These are phyloP conservation scores for Coregonus suidteri DNA, from an alignment of 2,797 vertebrate genomes.

Conservation along the genomic window DNA sequence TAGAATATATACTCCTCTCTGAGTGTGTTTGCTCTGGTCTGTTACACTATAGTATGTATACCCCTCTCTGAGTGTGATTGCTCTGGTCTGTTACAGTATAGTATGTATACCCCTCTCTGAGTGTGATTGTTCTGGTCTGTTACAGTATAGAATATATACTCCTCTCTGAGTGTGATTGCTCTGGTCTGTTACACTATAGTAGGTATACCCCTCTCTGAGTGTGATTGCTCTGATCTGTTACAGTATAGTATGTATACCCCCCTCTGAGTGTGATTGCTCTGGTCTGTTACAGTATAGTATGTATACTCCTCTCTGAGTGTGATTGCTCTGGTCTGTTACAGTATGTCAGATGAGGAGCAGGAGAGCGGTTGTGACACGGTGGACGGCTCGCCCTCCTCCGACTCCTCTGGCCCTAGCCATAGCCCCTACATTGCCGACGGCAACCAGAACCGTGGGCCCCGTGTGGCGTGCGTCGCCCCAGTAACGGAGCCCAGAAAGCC, in stretches of 20 bases:
- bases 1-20: not conserved
- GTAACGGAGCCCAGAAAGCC: constrained; percentile 83
- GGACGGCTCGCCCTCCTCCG: constrained; percentile 88
- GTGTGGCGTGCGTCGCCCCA: constrained; percentile 72
- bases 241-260: no score
- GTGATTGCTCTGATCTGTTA: no score
- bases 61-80: constrained; percentile 13
- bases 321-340: constrained; percentile 53
- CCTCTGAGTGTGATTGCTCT: not conserved
- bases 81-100: constrained; percentile 76
- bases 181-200: no score
- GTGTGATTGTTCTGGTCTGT: no score
- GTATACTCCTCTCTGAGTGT: constrained; percentile 4
- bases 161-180: no score
- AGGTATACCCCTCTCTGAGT: no score
- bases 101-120: no score
- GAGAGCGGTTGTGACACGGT: constrained; percentile 96
- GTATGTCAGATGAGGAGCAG: constrained; percentile 95
- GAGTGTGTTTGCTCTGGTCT: not conserved
- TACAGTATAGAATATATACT: no score
- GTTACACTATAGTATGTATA: not conserved
- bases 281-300: not conserved
- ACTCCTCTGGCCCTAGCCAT: constrained; percentile 83
- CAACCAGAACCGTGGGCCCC: constrained; percentile 83
- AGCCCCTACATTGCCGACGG: constrained; percentile 84